Evolutionary conservation across 2,113 vertebrate species (phyloP), one percentile per base, ranked within the genome.

Genomic region (Meriones unguiculatus): DNA sequence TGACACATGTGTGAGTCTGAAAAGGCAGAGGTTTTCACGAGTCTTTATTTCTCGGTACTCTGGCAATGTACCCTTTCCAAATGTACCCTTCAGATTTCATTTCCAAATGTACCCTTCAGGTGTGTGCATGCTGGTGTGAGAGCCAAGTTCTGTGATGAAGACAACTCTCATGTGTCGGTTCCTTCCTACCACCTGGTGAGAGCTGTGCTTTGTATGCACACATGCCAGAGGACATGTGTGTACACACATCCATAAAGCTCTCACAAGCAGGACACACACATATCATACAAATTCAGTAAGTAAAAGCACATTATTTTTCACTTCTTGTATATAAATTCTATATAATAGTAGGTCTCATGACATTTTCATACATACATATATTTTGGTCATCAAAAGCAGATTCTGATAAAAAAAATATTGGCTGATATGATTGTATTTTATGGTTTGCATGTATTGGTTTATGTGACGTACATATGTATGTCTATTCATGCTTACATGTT

Each of bases 21-120:
- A 96, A 62, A 77, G 73, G 91, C 92, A 97, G 82, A 96, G 93
- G 96, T 97, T 97, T 97, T 94, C 65, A 6, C 91, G 46, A 77
- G 2, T 35, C 92, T 50, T 98, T 72, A 91, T 13, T 97, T 95
- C 59, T 54, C 78, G 96, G 75, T 88, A 92, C 52, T 25, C 20
- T 67, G 84, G 41, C 15, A 62, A 95, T 73, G 75, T 98, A 97
- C 91, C 41, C 76, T 90, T 95, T 75, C 81, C 89, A 86, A 98
- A 96, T 0, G 14, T 76, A 94, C 96, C 92, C 91, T n/a, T 24
- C 10, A 13, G 52, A n/a, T n/a, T n/a, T n/a, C n/a, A n/a, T 90
- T 95, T 75, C 81, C 89, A 86, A 98, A 96, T 0, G 14, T 76
- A 94, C 96, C 92, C 91, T n/a, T 24, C 10, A 13, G 52, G n/a